Evolutionary conservation across 1,140 invertebrate genomes (phyloP).

Genomic region (honey bee (Apis mellifera)): DNA sequence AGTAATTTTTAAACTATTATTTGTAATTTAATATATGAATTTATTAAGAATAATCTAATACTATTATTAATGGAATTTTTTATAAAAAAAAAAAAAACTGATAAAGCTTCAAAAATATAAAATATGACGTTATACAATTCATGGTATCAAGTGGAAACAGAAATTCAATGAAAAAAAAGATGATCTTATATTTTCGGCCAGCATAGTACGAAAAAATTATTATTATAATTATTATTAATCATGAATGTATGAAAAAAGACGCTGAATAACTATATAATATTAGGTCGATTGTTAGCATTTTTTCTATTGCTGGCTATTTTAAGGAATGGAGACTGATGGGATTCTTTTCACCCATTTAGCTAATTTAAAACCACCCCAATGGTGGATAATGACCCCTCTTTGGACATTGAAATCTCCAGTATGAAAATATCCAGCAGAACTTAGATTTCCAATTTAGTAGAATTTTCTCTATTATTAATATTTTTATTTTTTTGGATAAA

Average conservation of each 20-base stretch:
- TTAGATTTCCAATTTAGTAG: not conserved
- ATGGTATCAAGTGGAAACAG: not conserved
- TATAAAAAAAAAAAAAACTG: not conserved
- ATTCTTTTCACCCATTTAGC: constrained; percentile 26
- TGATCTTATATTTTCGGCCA: constrained; percentile 4
- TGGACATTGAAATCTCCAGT: not conserved
- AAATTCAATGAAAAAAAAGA: not conserved
- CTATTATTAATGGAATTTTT: not conserved
- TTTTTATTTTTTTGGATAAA: not conserved
- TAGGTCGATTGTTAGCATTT: constrained; percentile 69
- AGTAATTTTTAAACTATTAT: too few relatives aligned
- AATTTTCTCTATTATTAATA: not conserved
- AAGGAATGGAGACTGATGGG: constrained; percentile 29
- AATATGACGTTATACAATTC: not conserved
- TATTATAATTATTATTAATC: constrained; percentile 71
- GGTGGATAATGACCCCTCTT: not conserved
- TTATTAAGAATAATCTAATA: too few relatives aligned
- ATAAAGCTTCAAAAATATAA: too few relatives aligned
- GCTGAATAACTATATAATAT: constrained; percentile 60
- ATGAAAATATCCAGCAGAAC: not conserved
- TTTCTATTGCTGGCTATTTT: constrained; percentile 57
- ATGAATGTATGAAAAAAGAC: constrained; percentile 57
- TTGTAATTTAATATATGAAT: too few relatives aligned
- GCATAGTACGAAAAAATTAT: constrained; percentile 64
- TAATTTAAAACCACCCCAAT: not conserved